Base-by-base conservation (phyloP, 1,140 invertebrate species). In the Diachasma alloeum region DNA sequence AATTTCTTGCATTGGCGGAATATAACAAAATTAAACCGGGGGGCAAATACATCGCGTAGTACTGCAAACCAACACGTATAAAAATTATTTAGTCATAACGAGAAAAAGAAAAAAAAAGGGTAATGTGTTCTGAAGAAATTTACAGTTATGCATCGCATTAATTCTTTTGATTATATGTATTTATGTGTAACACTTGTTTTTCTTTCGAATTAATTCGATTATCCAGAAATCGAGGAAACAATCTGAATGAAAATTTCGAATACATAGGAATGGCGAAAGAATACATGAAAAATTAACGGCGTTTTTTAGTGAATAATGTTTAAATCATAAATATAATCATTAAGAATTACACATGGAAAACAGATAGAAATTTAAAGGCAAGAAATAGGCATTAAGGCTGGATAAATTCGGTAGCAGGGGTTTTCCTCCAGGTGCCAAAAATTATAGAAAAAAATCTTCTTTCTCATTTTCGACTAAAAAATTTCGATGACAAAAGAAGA, bases 271-370 rank as follows among this genome's bases (percentile, higher is more conserved):
- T 78, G 72, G 76, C 78, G 78, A 74, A 74, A 78, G 75, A 31
- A 79, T 78, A 82, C 74, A 80, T 78, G 39, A 78, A 78, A 78
- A 72, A 77, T 69, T 75, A 86, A 85, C 83, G 82, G 84, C 85
- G 85, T 85, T 82, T 77, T 84, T 83, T 90, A 89, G 86, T 85
- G 82, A 83, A 84, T 89, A 89, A 90, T 76, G 48, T 87, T 83
- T 89, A 84, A 81, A 81, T 86, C 88, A 86, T 86, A 88, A 79
- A 88, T 86, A 87, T 88, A 88, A 88, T 87, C 85, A 87, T 88
- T 87, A 87, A 86, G 88, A 88, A 86, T 85, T 89, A 88, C 87
- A 88, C 83, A 82, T 84, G 48, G 71, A 88, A 86, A 83, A 77
- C 84, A 82, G 78, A 86, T 90, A 90, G 85, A 78, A 85, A 81